phyloP scores from a whole-genome alignment of 2,797 vertebrate genomes.

The Sebastiscus albofasciatus region DNA sequence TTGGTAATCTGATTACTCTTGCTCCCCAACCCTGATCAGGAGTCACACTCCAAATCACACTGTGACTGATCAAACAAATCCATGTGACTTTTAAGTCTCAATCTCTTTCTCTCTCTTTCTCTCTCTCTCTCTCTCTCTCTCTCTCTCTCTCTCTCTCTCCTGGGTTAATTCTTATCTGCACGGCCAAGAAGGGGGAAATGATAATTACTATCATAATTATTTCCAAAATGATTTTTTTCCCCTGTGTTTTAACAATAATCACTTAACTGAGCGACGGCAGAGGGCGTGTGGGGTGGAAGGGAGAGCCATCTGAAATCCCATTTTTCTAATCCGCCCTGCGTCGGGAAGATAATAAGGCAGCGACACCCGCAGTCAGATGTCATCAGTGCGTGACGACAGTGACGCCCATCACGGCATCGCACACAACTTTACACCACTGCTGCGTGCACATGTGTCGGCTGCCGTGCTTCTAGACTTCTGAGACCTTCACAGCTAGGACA shows the following conservation, averaged over 20 bases:
- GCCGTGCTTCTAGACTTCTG: background rate
- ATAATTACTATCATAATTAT: slow-evolving; percentile 83
- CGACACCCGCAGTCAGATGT: slow-evolving; percentile 79
- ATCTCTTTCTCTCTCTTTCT: slow-evolving; percentile 30
- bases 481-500: background rate
- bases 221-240: slow-evolving; percentile 69
- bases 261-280: slow-evolving; percentile 74
- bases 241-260: slow-evolving; percentile 79
- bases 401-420: slow-evolving; percentile 53
- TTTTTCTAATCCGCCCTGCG: slow-evolving; percentile 83
- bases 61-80: slow-evolving; percentile 71
- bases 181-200: slow-evolving; percentile 64
- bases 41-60: slow-evolving; percentile 65
- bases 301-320: slow-evolving; percentile 75
- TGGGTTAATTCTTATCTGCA: slow-evolving; percentile 77
- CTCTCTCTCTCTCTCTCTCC: slow-evolving; percentile 60
- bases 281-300: slow-evolving; percentile 55
- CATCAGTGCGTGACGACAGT: slow-evolving; percentile 76
- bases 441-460: slow-evolving; percentile 17
- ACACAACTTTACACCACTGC: slow-evolving; percentile 47
- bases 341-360: slow-evolving; percentile 77
- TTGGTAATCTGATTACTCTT: slow-evolving; percentile 50
- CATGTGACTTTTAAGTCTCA: slow-evolving; percentile 56
- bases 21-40: slow-evolving; percentile 22
- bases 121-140: slow-evolving; percentile 64